phyloP scores from a whole-genome alignment of 2,888 invertebrate genomes.

The Desoria tigrina region DNA sequence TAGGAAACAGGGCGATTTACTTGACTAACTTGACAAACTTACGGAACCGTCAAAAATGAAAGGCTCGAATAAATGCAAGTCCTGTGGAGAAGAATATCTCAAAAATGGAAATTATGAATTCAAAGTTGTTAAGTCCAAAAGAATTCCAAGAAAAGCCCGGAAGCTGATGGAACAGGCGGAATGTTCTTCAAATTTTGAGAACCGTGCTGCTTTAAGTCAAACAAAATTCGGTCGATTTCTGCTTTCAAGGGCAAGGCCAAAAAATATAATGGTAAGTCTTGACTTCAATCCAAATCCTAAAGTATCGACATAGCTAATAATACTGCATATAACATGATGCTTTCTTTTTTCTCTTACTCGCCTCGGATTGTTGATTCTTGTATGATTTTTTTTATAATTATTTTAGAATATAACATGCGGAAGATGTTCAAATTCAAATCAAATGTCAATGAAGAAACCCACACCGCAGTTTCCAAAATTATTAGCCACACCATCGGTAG shows the following conservation, averaged over 20 bases:
- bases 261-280: slow-evolving; percentile 28
- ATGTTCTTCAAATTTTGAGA: neutral
- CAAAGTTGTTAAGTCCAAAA: slow-evolving; percentile 35
- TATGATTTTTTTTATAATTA: slow-evolving; percentile 13
- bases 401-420: slow-evolving; percentile 40
- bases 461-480: neutral
- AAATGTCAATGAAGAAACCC: slow-evolving; percentile 26
- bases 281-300: neutral
- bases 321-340: no score
- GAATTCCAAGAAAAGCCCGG: slow-evolving; percentile 33
- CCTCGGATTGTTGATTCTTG: no score
- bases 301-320: no score
- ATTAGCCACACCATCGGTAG: neutral
- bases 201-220: slow-evolving; percentile 4
- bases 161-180: slow-evolving; percentile 14
- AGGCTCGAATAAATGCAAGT: slow-evolving; percentile 28
- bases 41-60: no score
- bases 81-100: slow-evolving; percentile 30
- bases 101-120: slow-evolving; percentile 31
- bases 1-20: no score
- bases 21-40: no score
- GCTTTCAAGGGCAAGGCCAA: slow-evolving; percentile 20
- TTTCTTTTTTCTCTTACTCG: no score
- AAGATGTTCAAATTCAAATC: slow-evolving; percentile 27
- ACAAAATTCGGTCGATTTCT: slow-evolving; percentile 41